phyloP scores from a whole-genome alignment of 2,113 vertebrate species.

The Rhinoderma darwinii region DNA sequence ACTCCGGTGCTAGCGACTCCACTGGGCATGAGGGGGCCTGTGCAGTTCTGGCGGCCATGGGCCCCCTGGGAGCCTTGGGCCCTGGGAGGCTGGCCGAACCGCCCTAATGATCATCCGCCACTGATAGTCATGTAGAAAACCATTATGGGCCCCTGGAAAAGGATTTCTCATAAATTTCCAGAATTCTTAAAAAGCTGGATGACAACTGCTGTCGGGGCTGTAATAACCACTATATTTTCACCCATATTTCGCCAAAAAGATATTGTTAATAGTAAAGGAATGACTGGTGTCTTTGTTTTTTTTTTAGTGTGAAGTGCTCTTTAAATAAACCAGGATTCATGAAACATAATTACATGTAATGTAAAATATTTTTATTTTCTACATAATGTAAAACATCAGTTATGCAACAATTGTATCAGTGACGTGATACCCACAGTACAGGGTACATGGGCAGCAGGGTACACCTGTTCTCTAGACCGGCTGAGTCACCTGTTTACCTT shows the following conservation, averaged over 20 bases:
- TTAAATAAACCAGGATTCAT: too few relatives aligned
- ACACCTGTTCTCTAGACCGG: background rate
- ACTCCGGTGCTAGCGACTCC: too few relatives aligned
- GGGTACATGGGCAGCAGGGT: background rate
- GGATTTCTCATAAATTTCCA: rapidly evolving
- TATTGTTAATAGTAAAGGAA: background rate
- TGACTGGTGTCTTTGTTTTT: too few relatives aligned
- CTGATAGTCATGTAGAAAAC: too few relatives aligned
- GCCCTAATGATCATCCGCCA: too few relatives aligned
- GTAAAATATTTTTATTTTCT: background rate
- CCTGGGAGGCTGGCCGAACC: too few relatives aligned
- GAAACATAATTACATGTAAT: too few relatives aligned
- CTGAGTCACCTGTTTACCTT: constrained; percentile 55
- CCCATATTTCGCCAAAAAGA: background rate
- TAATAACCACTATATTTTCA: background rate
- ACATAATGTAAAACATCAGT: background rate
- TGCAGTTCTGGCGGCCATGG: too few relatives aligned
- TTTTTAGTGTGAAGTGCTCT: too few relatives aligned
- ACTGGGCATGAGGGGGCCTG: too few relatives aligned
- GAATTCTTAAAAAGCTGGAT: background rate
- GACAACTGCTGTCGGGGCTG: background rate
- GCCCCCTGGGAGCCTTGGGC: too few relatives aligned
- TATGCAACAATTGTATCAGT: background rate
- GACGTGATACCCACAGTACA: background rate
- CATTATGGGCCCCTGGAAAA: too few relatives aligned